Evolutionary conservation across 2,888 invertebrate species (phyloP), one percentile per base, ranked within the genome.

Genomic region (Aphelenchoides bicaudatus): DNA sequence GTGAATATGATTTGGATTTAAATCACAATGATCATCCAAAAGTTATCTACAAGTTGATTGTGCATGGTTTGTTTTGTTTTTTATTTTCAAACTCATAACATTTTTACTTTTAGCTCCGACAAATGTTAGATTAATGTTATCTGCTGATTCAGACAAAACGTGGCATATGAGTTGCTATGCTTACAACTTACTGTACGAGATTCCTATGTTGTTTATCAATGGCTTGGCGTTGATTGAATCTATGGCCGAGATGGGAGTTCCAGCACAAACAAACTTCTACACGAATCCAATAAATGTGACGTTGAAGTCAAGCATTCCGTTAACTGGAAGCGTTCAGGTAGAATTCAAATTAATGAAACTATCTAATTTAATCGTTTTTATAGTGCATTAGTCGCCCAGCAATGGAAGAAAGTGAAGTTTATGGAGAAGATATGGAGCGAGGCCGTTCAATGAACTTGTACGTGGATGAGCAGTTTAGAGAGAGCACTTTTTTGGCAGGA

Each of bases 381-480:
- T 56, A 75, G 73, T 76, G 76, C 56, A 67, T 77, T 25, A 76
- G 75, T 4, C 66, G 74, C 0, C 74, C 76, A 5, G 74, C 76
- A 6, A 76, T 77, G 75, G 71, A 70, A 23, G 76, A 76, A 56
- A 75, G 74, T 0, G 76, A 76, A 58, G 66, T 76, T 23, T 76
- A 75, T 56, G 75, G 76, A 4, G 54, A 39, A 19, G 75, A 70
- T 5, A 29, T 76, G 53, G 74, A 76, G 56, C 47, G 69, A n/a
- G 76, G 76, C 19, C 50, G 60, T 16, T 63, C 70, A 8, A 66
- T 68, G 57, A 66, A 66, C 29, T 39, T 68, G 4, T 66, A 66
- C 56, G 66, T 66, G 13, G 66, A 67, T 23, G 50, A 59, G 19
- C 30, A 56, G 19, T 31, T 62, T 10, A 63, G 48, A 21, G 39